phyloP scores from a whole-genome alignment of 2,113 vertebrate species.

The Thalassarche chlororhynchos region DNA sequence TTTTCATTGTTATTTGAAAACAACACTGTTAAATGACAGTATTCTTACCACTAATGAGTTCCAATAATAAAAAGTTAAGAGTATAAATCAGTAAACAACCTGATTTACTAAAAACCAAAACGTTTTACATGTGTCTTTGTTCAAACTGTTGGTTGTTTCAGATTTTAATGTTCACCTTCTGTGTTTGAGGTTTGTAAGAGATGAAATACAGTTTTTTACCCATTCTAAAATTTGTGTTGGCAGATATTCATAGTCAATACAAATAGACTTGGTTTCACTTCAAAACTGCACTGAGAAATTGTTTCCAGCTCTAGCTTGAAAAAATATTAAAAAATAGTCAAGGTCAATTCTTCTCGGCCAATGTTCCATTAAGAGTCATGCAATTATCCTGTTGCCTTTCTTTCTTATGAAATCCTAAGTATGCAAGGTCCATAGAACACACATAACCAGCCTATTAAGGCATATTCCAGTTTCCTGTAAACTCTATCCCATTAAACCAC shows the following conservation, averaged over 20 bases:
- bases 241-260: not conserved
- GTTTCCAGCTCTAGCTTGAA: not conserved
- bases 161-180: not conserved
- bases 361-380: not conserved
- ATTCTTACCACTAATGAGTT: not conserved
- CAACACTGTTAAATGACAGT: not conserved
- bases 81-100: not conserved
- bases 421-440: not conserved
- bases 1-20: not conserved
- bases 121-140: not conserved
- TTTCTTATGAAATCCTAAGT: constrained; percentile 22
- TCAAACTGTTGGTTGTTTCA: not conserved
- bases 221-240: not conserved
- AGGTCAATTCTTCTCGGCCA: not conserved
- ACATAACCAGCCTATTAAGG: not conserved
- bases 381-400: not conserved
- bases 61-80: not conserved
- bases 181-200: not conserved
- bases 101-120: not conserved
- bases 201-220: not conserved
- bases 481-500: not conserved
- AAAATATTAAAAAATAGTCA: not conserved
- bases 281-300: not conserved
- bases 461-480: not conserved
- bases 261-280: not conserved